Evolutionary conservation across 2,888 invertebrate species (phyloP), one percentile per base, ranked within the genome.

Genomic region (Leptinotarsa tumamoca): DNA sequence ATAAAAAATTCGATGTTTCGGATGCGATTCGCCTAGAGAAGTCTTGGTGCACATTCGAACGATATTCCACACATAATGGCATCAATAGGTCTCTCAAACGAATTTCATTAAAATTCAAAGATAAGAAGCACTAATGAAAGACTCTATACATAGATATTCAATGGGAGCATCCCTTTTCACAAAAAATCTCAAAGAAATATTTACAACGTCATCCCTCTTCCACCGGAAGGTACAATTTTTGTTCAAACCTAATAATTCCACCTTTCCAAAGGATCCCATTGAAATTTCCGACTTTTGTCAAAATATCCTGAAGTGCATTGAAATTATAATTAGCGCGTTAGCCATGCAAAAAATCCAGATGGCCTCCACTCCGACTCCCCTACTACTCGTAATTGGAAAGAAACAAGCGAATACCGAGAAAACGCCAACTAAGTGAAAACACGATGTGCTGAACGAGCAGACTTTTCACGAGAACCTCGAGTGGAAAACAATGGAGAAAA

Each of bases 401-500:
- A 68, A 77, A 73, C 72, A 74, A 67, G 68, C 71, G 72, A 71
- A 77, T 58, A 61, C 70, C 58, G 70, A 58, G 70, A 70, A 80
- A 80, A 78, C 70, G 80, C 80, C 73, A 71, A 77, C 72, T 80
- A 77, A 80, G 80, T 74, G 75, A 80, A 80, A 80, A 79, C 76
- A 67, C 74, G 70, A 67, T 72, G 74, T 51, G 77, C 74, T 77
- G 75, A 77, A 75, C 73, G 72, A 71, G 76, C 76, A 76, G 75
- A 67, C 61, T 78, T 76, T 77, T 68, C 74, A 77, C 61, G 79
- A 70, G 68, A 77, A 79, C 67, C 78, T 79, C 80, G 76, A 81
- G 79, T 79, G 78, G 79, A 56, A 78, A 78, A 81, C 78, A 78
- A 81, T 77, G 76, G 75, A 70, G 77, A 66, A 79, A 80, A 80